Base-by-base conservation (phyloP, 1,140 invertebrate genomes). In the Lucilia sericata region DNA sequence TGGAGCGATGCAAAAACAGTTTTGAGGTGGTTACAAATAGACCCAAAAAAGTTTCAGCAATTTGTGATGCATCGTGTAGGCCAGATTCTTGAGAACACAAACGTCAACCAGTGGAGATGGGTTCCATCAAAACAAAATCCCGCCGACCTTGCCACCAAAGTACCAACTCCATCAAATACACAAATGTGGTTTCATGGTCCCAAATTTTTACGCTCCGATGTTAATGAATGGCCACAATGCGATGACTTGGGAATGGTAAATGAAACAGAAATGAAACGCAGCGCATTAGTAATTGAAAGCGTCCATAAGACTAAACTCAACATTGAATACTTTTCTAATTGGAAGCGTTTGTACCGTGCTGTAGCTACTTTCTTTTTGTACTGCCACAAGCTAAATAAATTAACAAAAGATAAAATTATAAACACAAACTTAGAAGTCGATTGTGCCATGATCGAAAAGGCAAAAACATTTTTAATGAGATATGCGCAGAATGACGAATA, bases 51-150 rank as follows among this genome's bases (percentile, higher is more conserved):
- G 9, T 82, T 82, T 51, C 17, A 25, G n/a, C 10, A 76, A 1
- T 86, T 86, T 34, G 85, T 88, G 0, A 55, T 85, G 10, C 74
- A 84, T 60, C 74, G 87, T 13, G 49, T 87, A 12, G 85, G 84
- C 0, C 84, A 84, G 80, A 88, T 91, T 70, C 86, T 87, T 42
- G 85, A 87, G n/a, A 30, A 86, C 14, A 85, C 88, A 3, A n/a
- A 85, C 14, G 21, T 75, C 13, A n/a, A n/a, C 2, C 30, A 85
- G 21, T 85, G 83, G 80, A 36, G 30, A 36, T 85, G 83, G 83
- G 65, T 85, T 9, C 85, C 85, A 8, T 47, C 82, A 7, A 83
- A 74, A 42, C n/a, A 84, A 14, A 85, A 85, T 47, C 78, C 74
- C 5, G 83, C 85, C 5, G 85, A 85, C 36, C 21, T 84, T 25